Conservation (phyloP, 2,113 vertebrate genomes). For the Collichthys lucidus region DNA sequence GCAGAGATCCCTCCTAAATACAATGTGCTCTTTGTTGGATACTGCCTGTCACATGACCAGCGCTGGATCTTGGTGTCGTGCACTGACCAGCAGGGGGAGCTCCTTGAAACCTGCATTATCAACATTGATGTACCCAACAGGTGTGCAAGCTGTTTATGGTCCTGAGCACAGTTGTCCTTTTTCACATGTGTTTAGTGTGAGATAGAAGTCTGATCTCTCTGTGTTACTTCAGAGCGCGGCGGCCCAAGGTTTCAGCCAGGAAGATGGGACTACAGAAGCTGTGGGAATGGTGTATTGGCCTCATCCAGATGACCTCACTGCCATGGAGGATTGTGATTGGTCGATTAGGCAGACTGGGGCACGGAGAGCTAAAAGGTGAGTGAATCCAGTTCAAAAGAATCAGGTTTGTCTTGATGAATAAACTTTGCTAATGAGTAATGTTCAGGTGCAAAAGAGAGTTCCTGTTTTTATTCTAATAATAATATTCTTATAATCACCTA, state of each 20-base stretch:
- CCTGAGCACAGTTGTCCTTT: neutral
- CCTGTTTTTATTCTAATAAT: neutral
- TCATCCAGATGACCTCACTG: constrained; percentile 96
- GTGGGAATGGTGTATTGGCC: constrained; percentile 96
- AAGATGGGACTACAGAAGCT: constrained; percentile 96
- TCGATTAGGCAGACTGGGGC: constrained; percentile 94
- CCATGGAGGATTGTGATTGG: constrained; percentile 99
- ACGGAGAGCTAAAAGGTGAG: constrained; percentile 95
- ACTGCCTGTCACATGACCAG: constrained; percentile 97
- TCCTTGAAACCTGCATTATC: constrained; percentile 94
- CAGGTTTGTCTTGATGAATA: neutral
- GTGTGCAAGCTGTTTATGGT: constrained; percentile 69
- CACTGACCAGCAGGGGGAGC: constrained; percentile 96
- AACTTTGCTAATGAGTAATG: neutral
- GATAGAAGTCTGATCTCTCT: neutral
- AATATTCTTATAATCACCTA: no score
- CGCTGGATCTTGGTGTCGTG: constrained; percentile 98
- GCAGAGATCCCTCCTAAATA: constrained; percentile 92
- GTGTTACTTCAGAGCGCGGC: constrained; percentile 84
- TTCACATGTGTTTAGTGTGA: neutral
- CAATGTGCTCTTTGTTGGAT: constrained; percentile 96
- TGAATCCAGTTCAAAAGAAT: neutral
- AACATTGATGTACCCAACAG: constrained; percentile 97
- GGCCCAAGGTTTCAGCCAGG: constrained; percentile 92
- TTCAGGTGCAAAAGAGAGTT: neutral